These are phyloP conservation scores for Sardina pilchardus DNA, from an alignment of 2,113 vertebrate species.

Conservation along the genomic window DNA sequence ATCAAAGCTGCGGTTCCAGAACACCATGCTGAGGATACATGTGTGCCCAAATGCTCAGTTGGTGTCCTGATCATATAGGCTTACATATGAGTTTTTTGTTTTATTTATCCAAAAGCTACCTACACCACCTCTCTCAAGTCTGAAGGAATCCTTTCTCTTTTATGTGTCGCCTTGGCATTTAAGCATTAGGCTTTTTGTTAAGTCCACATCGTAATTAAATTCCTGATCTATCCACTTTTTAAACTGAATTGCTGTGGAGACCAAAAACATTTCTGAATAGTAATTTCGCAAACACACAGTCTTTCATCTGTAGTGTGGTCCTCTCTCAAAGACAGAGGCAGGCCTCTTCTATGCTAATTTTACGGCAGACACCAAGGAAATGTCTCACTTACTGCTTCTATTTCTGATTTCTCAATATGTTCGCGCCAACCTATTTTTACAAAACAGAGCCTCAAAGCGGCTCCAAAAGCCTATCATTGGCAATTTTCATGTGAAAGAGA, in stretches of 20 bases:
- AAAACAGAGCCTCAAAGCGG: slow-evolving; percentile 35
- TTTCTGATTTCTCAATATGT: slow-evolving; percentile 42
- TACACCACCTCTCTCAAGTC: neutral
- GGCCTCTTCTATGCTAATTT: slow-evolving; percentile 45
- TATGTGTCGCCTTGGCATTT: neutral
- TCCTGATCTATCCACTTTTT: neutral
- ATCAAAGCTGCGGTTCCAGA: neutral
- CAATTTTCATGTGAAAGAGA: neutral
- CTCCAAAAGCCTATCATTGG: slow-evolving; percentile 43
- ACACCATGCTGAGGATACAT: neutral
- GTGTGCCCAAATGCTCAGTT: neutral
- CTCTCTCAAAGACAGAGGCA: slow-evolving; percentile 36
- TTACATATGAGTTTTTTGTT: neutral
- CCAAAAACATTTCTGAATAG: slow-evolving; percentile 41
- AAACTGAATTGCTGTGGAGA: slow-evolving; percentile 8
- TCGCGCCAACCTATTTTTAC: slow-evolving; percentile 37
- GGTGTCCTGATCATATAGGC: neutral
- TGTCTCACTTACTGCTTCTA: neutral
- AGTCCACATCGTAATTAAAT: neutral
- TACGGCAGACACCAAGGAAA: slow-evolving; percentile 1
- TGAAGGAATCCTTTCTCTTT: neutral
- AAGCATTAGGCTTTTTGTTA: neutral
- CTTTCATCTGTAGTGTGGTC: slow-evolving; percentile 23
- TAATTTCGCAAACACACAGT: slow-evolving; percentile 40
- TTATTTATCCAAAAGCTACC: neutral